phyloP scores from a whole-genome alignment of 2,113 vertebrate species.

The Coryphaenoides rupestris region DNA sequence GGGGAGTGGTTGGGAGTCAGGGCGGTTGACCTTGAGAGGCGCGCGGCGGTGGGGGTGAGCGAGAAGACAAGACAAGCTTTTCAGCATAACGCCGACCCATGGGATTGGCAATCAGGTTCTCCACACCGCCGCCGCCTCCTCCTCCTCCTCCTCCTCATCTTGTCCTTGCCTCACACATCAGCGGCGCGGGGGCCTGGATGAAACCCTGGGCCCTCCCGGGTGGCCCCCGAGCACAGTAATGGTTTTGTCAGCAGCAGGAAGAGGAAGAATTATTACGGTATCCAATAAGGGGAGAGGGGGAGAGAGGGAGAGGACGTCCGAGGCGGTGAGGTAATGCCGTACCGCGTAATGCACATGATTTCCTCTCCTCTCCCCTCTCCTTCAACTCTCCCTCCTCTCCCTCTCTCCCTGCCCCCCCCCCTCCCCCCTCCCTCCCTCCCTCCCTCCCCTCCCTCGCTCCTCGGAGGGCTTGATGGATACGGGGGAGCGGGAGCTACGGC shows the following conservation, averaged over 20 bases:
- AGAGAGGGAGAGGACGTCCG: constrained; percentile 20
- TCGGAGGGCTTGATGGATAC: constrained; percentile 39
- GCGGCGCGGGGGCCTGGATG: constrained; percentile 38
- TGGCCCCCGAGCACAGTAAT: constrained; percentile 28
- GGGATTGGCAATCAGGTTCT: constrained; percentile 35
- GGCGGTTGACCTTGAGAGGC: constrained; percentile 36
- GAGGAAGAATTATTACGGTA: constrained; percentile 33
- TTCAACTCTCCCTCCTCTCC: constrained; percentile 35
- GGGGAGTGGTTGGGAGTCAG: constrained; percentile 33
- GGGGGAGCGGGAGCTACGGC: constrained; percentile 43
- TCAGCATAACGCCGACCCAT: constrained; percentile 52
- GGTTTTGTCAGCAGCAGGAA: constrained; percentile 27
- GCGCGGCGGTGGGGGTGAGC: not conserved
- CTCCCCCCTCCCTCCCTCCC: no score
- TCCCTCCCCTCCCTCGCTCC: no score
- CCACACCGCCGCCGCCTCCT: constrained; percentile 35
- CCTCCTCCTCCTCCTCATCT: no score
- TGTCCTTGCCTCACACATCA: constrained; percentile 40
- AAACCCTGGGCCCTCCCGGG: constrained; percentile 40
- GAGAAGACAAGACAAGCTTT: constrained; percentile 55
- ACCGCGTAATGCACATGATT: constrained; percentile 10
- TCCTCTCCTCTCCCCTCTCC: constrained; percentile 6
- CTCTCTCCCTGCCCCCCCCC: no score
- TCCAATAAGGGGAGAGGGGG: constrained; percentile 28
- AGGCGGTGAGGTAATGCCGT: constrained; percentile 11